These are phyloP conservation scores for Nemapogon koenigi DNA, from an alignment of 2,888 invertebrate species.

Conservation along the genomic window DNA sequence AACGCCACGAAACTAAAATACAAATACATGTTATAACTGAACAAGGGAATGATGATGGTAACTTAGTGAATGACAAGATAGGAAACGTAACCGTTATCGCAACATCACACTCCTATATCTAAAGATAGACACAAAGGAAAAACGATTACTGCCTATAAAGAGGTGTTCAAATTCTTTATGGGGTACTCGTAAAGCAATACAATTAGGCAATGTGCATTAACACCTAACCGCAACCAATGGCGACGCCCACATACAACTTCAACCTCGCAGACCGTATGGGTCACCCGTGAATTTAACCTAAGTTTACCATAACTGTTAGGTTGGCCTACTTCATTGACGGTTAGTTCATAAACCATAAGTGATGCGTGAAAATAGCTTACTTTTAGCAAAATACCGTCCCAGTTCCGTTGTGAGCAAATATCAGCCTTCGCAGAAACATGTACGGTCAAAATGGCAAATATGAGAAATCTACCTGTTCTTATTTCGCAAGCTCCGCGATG, in stretches of 20 bases:
- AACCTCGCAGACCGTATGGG: constrained; percentile 17
- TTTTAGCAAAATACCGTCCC: no score
- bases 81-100: neutral
- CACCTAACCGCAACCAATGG: constrained; percentile 40
- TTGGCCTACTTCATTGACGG: no score
- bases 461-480: no score
- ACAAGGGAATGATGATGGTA: neutral
- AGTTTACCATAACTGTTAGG: no score
- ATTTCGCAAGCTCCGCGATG: no score
- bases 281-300: constrained; percentile 34
- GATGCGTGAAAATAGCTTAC: no score
- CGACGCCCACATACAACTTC: constrained; percentile 40
- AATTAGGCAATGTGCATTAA: constrained; percentile 61
- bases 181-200: constrained; percentile 53
- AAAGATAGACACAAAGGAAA: constrained; percentile 18
- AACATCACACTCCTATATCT: constrained; percentile 1
- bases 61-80: neutral
- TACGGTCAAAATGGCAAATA: no score
- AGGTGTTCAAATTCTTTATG: constrained; percentile 37
- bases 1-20: neutral
- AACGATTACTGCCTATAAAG: constrained; percentile 51
- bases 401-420: no score
- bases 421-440: no score
- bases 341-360: no score
- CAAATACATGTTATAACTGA: neutral